Base-by-base conservation (phyloP, 2,888 invertebrate species). In the Rhyacophila evoluta region DNA sequence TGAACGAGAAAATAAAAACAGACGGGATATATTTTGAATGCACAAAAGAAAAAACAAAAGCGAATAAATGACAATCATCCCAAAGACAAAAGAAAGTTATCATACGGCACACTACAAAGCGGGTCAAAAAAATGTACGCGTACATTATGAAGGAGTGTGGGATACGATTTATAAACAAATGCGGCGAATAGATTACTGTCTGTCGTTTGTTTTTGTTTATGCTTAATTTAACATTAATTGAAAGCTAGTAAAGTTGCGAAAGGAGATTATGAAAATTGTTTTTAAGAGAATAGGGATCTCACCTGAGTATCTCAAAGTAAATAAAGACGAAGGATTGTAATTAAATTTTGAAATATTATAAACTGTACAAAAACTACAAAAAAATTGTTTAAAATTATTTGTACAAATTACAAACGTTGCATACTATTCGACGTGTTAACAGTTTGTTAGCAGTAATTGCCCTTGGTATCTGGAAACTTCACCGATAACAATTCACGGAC, bases 61-160 rank as follows among this genome's bases (percentile, higher is more conserved):
- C 8, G 55, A 55, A 55, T 55, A 55, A 55, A 55, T 55, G 55
- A 55, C 55, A 55, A 55, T 55, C 55, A 55, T 55, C 19, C 55
- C 15, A 55, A 15, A 25, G 19, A 55, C 55, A 55, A 55, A 55
- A 55, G 55, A 55, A 55, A 55, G 55, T 55, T 55, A 55, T 55
- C 55, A 55, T 55, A 55, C 55, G 19, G 25, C 15, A 55, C 19
- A 55, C 19, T 55, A 55, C 55, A 55, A 55, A 55, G 55, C 12
- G 55, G 55, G 38, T 6, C 38, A 1, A 55, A 55, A 55, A 55
- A 55, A 19, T 5, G 41, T 19, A 10, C 15, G 19, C 15, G 25
- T 10, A 12, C n/a, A n/a, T n/a, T 33, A 33, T 15, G 55, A 19
- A 10, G 8, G 12, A 8, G 25, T 1, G 55, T 6, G 55, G 19